These are phyloP conservation scores for Melanophora roralis DNA, from an alignment of 2,888 invertebrate species.

Conservation along the genomic window DNA sequence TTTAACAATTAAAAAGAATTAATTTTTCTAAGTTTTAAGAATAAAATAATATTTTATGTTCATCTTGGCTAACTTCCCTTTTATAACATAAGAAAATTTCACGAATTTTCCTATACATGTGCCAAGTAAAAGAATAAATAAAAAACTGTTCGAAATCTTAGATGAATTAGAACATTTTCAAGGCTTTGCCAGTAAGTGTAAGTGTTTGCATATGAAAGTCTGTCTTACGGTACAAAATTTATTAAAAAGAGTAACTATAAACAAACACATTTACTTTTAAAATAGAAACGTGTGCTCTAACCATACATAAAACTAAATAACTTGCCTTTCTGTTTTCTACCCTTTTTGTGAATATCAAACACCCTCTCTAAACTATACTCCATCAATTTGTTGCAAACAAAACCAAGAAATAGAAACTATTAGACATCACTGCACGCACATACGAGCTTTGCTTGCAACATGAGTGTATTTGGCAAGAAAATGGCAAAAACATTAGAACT, in stretches of 20 bases:
- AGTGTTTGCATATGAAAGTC: background rate
- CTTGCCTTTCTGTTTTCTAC: conserved; percentile 34
- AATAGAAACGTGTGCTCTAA: no score
- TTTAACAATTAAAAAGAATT: no score
- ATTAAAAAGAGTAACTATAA: conserved; percentile 27
- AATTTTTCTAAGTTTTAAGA: no score
- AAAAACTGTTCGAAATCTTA: conserved; percentile 13
- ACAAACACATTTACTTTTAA: no score
- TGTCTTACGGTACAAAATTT: background rate
- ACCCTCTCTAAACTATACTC: background rate
- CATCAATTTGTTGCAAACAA: background rate
- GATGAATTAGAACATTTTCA: conserved; percentile 42
- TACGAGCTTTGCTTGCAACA: background rate
- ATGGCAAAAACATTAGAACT: conserved; percentile 41
- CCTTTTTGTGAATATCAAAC: conserved; percentile 36
- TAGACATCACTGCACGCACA: background rate
- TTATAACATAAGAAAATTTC: background rate
- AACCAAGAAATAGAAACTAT: background rate
- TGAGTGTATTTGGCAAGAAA: conserved; percentile 34
- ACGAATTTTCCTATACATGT: background rate
- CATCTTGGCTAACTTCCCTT: background rate
- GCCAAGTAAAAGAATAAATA: background rate
- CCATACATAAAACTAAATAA: no score
- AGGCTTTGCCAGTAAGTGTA: background rate
- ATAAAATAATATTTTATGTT: no score